Evolutionary conservation across 2,113 vertebrate genomes (phyloP), one percentile per base, ranked within the genome.

Genomic region (Embiotoca jacksoni): DNA sequence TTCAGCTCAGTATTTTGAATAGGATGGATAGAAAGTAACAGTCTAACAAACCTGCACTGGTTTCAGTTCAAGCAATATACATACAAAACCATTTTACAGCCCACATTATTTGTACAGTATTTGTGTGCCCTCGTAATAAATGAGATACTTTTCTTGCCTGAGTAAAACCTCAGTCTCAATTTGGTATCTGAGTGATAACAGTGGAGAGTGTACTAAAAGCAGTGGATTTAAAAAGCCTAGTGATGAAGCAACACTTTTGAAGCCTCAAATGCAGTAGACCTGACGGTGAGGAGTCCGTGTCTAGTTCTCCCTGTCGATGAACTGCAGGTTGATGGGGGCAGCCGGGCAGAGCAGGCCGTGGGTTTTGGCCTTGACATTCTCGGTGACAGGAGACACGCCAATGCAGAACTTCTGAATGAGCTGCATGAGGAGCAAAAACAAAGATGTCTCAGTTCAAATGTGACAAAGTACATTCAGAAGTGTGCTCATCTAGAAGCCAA

Each of bases 321-420:
- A 98, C 78, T 92, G 92, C 70, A 98, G 92, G 67, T 95, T 87
- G 81, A 98, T 95, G 46, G 94, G 91, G 0, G 73, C 90, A 55
- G 80, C 93, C 5, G 96, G 97, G 61, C 94, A 94, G 72, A 98
- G 94, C 63, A 98, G 94, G 72, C 96, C 96, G 0, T 96, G 97
- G 15, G 96, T 97, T 94, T 96, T 97, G 64, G 97, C 95, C 23
- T 33, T 85, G 87, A 97, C 92, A 1, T 93, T 81, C 54, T 88
- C 50, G 0, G 96, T 96, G 81, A 94, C 72, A 8, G 96, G 91
- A 75, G 95, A 95, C 53, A 82, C 13, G 67, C 93, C 89, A 4
- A 98, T 96, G 85, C 93, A 92, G 91, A 98, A 98, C 81, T 88
- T 95, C 69, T 97, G 96, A 87, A 98, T 95, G 59, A 98, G 86